Evolutionary conservation across 1,140 invertebrate species (phyloP).

Genomic region (Achroia grisella): DNA sequence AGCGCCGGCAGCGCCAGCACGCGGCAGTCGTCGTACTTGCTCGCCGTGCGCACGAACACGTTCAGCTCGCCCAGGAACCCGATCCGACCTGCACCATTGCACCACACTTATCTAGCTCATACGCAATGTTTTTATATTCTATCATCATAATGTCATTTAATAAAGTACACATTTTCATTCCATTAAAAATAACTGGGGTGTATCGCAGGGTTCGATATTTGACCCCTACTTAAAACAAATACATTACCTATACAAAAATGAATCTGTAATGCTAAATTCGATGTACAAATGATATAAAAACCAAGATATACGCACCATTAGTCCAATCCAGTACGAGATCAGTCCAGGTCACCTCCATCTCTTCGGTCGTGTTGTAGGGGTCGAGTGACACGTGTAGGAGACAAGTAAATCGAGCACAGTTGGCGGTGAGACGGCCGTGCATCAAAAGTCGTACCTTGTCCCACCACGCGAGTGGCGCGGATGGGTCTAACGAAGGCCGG

Average conservation of each 20-base stretch:
- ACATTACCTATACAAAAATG: no score
- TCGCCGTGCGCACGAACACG: slow-evolving; percentile 95
- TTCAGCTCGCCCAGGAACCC: slow-evolving; percentile 89
- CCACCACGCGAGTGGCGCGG: slow-evolving; percentile 95
- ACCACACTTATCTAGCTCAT: no score
- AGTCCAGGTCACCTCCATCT: slow-evolving; percentile 98
- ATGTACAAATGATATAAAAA: no score
- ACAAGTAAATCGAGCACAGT: slow-evolving; percentile 89
- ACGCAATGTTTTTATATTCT: no score
- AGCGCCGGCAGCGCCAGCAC: slow-evolving; percentile 93
- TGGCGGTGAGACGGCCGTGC: slow-evolving; percentile 93
- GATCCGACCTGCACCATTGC: slow-evolving; percentile 85
- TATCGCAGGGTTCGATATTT: no score
- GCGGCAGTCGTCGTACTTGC: slow-evolving; percentile 98
- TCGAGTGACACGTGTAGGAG: slow-evolving; percentile 95
- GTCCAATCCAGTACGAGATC: slow-evolving; percentile 96
- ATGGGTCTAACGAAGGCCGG: slow-evolving; percentile 93
- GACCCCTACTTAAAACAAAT: no score
- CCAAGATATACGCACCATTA: slow-evolving; percentile 80
- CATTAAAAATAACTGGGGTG: no score
- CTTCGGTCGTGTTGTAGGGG: slow-evolving; percentile 98
- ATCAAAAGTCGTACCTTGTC: slow-evolving; percentile 95
- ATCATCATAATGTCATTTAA: no score
- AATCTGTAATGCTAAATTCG: no score
- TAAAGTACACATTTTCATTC: no score